These are phyloP conservation scores for Geophilus truncorum DNA, from an alignment of 2,888 invertebrate genomes.

Conservation along the genomic window DNA sequence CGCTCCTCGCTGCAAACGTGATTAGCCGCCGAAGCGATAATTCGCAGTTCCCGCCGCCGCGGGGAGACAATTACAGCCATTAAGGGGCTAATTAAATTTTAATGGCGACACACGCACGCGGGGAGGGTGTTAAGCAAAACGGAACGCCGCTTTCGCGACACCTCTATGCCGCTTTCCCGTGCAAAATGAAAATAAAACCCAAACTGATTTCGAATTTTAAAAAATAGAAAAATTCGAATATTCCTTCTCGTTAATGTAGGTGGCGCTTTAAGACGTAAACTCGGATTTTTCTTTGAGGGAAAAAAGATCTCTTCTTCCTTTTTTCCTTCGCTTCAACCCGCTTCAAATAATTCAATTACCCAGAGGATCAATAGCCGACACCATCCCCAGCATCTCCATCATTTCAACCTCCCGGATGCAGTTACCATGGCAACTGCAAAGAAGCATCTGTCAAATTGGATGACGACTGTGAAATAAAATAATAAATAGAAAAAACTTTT, in stretches of 20 bases:
- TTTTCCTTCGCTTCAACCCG: not conserved
- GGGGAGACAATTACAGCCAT: not conserved
- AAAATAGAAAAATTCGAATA: too few species aligned
- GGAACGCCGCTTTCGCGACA: not conserved
- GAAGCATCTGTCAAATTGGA: conserved; percentile 12
- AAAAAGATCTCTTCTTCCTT: not conserved
- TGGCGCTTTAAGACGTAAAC: not conserved
- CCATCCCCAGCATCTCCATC: conserved; percentile 23
- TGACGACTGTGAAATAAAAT: not conserved
- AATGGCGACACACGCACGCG: not conserved
- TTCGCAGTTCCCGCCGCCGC: not conserved
- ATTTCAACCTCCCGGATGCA: conserved; percentile 25
- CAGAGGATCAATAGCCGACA: conserved; percentile 27
- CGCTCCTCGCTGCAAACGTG: not conserved
- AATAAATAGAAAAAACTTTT: not conserved
- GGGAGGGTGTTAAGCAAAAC: not conserved
- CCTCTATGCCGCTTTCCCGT: not conserved
- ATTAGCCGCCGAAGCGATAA: not conserved
- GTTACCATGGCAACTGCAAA: not conserved
- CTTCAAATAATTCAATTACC: conserved; percentile 15
- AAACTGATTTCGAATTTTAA: too few species aligned
- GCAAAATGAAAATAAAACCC: too few species aligned
- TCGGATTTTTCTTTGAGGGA: not conserved
- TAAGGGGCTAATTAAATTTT: not conserved
- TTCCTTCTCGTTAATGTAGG: not conserved